A percentile compares a stretch with the other conserved stretches of the same genome.
Evolutionary conservation across 30 jellyfish, hydroid and myxozoan genomes (phyloP).

Genomic region (Hydra vulgaris): DNA sequence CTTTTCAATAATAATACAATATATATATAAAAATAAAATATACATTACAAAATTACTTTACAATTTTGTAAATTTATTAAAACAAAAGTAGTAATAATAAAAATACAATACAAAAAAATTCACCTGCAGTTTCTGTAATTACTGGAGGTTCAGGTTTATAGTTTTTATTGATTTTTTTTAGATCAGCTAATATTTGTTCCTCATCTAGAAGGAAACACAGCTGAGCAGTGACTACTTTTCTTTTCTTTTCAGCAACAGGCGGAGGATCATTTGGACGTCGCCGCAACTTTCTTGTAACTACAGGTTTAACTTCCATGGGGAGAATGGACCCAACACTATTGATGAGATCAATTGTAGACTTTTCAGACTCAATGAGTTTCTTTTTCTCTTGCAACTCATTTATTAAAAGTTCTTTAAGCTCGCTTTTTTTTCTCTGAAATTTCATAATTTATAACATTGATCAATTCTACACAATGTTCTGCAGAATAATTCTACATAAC

Average conservation of each 20-base stretch:
- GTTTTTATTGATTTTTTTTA: constrained; percentile 57
- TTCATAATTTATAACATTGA: not conserved
- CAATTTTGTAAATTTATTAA: too few relatives aligned
- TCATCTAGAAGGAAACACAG: constrained; percentile 59
- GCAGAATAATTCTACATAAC: too few relatives aligned
- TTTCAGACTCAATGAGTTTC: constrained; percentile 75
- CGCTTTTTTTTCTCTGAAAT: constrained; percentile 63
- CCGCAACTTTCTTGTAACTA: constrained; percentile 78
- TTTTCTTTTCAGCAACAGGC: constrained; percentile 87
- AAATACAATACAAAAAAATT: not conserved
- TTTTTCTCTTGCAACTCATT: constrained; percentile 77
- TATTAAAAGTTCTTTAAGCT: constrained; percentile 58
- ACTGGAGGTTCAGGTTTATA: constrained; percentile 22
- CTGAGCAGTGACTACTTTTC: constrained; percentile 58
- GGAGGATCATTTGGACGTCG: constrained; percentile 96
- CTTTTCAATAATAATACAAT: too few relatives aligned
- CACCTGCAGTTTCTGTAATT: not conserved
- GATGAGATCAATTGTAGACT: constrained; percentile 76
- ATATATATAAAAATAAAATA: too few relatives aligned
- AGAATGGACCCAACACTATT: constrained; percentile 50
- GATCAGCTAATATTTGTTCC: constrained; percentile 67
- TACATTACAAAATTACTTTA: too few relatives aligned
- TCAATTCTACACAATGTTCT: too few relatives aligned
- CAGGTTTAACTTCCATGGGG: constrained; percentile 81
- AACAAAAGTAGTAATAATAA: too few relatives aligned